A percentile compares a stretch with the other conserved stretches of the same genome.
Evolutionary conservation across 2,888 invertebrate species (phyloP).

Genomic region (Conomelus anceps): DNA sequence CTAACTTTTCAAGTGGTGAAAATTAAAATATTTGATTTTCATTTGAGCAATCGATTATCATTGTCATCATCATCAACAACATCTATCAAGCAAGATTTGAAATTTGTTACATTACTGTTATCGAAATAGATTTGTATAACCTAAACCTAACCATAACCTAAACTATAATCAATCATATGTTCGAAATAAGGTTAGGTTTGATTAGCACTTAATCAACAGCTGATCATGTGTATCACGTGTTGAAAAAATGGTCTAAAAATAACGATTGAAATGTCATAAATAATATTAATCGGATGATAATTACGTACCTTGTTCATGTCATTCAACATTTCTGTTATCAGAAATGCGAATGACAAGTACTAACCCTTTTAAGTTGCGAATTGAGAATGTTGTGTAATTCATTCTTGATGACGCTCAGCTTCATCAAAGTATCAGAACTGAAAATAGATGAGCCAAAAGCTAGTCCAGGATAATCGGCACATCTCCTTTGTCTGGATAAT

Average conservation of each 20-base stretch:
- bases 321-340: neutral
- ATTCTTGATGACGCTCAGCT: slow-evolving; percentile 92
- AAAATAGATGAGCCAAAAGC: slow-evolving; percentile 88
- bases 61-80: too few relatives aligned
- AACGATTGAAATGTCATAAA: neutral
- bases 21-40: too few relatives aligned
- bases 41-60: too few relatives aligned
- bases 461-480: slow-evolving; percentile 86
- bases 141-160: too few relatives aligned
- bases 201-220: neutral
- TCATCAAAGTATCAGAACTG: slow-evolving; percentile 96
- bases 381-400: slow-evolving; percentile 97
- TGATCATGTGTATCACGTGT: neutral
- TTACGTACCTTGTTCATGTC: neutral
- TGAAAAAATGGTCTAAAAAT: neutral
- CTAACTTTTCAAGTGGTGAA: too few relatives aligned
- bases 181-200: neutral
- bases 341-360: slow-evolving; percentile 40
- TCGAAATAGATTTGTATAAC: too few relatives aligned
- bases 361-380: slow-evolving; percentile 93
- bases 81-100: too few relatives aligned
- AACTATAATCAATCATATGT: too few relatives aligned
- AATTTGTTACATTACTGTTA: too few relatives aligned
- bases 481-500: slow-evolving; percentile 63
- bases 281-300: neutral